These are phyloP conservation scores for Varecia variegata DNA, from an alignment of 2,797 vertebrate species.

Conservation along the genomic window DNA sequence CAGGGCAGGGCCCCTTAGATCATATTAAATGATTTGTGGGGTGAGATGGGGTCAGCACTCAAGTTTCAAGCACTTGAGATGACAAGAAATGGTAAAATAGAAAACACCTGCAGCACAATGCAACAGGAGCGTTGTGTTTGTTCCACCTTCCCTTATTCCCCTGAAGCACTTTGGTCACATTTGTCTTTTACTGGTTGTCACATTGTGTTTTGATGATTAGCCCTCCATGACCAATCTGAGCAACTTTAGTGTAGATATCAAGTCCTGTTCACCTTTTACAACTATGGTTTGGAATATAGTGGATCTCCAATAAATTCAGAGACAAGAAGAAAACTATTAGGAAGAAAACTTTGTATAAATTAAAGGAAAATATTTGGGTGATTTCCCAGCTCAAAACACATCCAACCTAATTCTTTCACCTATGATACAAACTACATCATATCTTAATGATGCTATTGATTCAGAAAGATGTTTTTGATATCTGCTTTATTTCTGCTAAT, in stretches of 20 bases:
- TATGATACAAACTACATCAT: background rate
- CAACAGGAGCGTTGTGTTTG: background rate
- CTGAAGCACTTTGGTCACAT: background rate
- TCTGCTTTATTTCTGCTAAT: background rate
- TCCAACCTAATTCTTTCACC: background rate
- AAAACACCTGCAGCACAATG: background rate
- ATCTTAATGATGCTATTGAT: background rate
- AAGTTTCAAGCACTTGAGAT: background rate
- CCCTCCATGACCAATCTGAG: background rate
- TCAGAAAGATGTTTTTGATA: background rate
- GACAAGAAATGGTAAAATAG: background rate
- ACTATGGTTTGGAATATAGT: background rate
- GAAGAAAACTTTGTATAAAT: background rate
- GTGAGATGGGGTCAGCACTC: background rate
- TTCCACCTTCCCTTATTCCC: too few species aligned
- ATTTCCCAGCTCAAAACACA: background rate
- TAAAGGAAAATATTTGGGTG: background rate
- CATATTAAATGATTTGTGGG: background rate
- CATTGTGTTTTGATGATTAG: background rate
- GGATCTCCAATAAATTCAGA: background rate
- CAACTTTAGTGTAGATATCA: background rate
- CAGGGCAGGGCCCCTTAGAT: background rate
- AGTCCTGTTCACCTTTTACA: background rate
- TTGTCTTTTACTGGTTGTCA: background rate
- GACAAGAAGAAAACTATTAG: background rate